A percentile compares a stretch with the other conserved stretches of the same genome.
Conservation (phyloP, 1,140 invertebrate genomes). For the Mya arenaria region DNA sequence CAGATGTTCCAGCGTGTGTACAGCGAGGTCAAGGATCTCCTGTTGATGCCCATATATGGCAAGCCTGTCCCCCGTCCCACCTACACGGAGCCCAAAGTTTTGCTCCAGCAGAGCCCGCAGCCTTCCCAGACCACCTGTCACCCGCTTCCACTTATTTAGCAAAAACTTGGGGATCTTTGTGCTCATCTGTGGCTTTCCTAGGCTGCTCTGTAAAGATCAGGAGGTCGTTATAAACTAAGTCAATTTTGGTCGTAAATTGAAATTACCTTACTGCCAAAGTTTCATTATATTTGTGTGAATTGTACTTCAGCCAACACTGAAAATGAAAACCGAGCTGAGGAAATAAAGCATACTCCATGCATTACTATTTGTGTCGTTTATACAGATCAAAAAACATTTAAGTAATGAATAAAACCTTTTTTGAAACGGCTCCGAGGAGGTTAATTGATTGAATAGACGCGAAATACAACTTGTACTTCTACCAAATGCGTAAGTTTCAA, state of each 20-base stretch:
- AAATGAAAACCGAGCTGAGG: neutral
- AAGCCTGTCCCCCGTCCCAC: constrained; percentile 2
- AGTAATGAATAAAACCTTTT: too few relatives aligned
- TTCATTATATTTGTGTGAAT: neutral
- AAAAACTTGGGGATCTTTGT: constrained; percentile 18
- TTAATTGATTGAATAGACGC: too few relatives aligned
- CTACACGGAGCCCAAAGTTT: constrained; percentile 12
- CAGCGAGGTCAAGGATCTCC: constrained; percentile 23
- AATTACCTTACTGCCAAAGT: neutral
- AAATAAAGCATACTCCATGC: neutral
- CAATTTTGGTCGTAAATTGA: neutral
- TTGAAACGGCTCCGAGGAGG: too few relatives aligned
- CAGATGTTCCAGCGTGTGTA: constrained; percentile 23
- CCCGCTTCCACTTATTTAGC: constrained; percentile 31
- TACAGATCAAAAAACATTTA: neutral
- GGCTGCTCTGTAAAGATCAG: neutral
- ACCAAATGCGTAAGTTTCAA: too few relatives aligned
- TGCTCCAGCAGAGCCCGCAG: constrained; percentile 5
- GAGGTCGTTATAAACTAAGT: too few relatives aligned
- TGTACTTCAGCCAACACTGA: neutral
- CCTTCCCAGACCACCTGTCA: neutral
- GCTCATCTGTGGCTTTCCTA: neutral
- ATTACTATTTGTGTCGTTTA: neutral
- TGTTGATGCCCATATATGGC: constrained; percentile 29
- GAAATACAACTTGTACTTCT: too few relatives aligned